Conservation (phyloP, 1,140 invertebrate genomes). For the Pseudoatta argentina region DNA sequence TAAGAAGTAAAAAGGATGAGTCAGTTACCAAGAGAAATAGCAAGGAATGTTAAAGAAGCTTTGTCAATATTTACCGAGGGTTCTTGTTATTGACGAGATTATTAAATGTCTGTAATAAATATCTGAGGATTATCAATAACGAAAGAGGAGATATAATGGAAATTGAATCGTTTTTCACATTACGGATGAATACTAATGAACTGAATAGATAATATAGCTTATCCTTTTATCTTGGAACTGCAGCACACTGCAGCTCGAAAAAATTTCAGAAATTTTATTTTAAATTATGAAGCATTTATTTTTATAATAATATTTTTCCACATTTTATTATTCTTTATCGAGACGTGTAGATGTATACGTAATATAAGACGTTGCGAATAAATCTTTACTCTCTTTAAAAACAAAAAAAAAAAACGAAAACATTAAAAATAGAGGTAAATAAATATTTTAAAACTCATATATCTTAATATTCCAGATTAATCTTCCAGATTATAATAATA, state of each 20-base stretch:
- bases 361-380: not conserved
- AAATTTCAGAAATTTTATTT: not conserved
- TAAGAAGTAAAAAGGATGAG: constrained; percentile 46
- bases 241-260: not conserved
- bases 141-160: not conserved
- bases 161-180: constrained; percentile 18
- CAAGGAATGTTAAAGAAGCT: constrained; percentile 39
- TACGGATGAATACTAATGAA: constrained; percentile 5
- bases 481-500: not conserved
- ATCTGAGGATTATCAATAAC: constrained; percentile 32
- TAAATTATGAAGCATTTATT: not conserved
- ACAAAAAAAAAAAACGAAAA: not conserved
- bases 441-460: not conserved
- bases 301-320: not conserved
- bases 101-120: constrained; percentile 37
- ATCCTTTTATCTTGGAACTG: constrained; percentile 22
- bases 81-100: constrained; percentile 50
- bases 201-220: not conserved
- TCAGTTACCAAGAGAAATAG: not conserved
- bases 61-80: constrained; percentile 40
- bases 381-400: not conserved
- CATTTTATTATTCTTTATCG: not conserved
- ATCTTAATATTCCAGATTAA: not conserved
- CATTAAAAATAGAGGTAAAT: not conserved
- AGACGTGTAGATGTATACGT: not conserved